These are phyloP conservation scores for Melieria omissa DNA, from an alignment of 2,888 invertebrate species.

Conservation along the genomic window DNA sequence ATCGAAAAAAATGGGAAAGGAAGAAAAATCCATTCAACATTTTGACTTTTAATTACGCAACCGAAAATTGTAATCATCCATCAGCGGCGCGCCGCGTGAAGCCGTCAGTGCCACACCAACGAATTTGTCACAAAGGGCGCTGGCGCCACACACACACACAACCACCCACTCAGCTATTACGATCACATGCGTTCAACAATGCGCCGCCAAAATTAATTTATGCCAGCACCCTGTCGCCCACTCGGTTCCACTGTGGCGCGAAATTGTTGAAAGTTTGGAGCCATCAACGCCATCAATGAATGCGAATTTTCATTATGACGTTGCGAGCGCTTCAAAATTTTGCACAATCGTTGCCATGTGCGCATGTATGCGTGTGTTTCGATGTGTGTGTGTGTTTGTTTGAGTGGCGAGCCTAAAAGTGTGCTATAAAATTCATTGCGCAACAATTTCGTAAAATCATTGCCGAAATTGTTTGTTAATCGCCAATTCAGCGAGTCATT, in stretches of 20 bases:
- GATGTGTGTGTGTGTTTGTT: background rate
- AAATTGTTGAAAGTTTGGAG: background rate
- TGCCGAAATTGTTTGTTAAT: conserved; percentile 57
- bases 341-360: too few species aligned
- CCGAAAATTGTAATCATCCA: conserved; percentile 17
- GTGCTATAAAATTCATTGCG: conserved; percentile 12
- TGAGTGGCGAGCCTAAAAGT: background rate
- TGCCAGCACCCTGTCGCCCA: background rate
- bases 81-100: background rate
- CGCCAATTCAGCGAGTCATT: conserved; percentile 45
- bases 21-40: conserved; percentile 2
- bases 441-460: conserved; percentile 47
- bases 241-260: background rate
- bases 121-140: conserved; percentile 37
- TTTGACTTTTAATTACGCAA: conserved; percentile 28
- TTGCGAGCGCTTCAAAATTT: too few species aligned
- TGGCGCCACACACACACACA: conserved; percentile 22
- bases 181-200: background rate
- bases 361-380: too few species aligned
- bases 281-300: background rate
- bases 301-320: conserved; percentile 1
- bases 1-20: conserved; percentile 5
- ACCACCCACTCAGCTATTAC: background rate
- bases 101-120: conserved; percentile 19
- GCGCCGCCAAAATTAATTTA: conserved; percentile 14